A percentile compares a stretch with the other conserved stretches of the same genome.
Evolutionary conservation across 2,797 vertebrate species (phyloP).

Genomic region (Cygnus olor): DNA sequence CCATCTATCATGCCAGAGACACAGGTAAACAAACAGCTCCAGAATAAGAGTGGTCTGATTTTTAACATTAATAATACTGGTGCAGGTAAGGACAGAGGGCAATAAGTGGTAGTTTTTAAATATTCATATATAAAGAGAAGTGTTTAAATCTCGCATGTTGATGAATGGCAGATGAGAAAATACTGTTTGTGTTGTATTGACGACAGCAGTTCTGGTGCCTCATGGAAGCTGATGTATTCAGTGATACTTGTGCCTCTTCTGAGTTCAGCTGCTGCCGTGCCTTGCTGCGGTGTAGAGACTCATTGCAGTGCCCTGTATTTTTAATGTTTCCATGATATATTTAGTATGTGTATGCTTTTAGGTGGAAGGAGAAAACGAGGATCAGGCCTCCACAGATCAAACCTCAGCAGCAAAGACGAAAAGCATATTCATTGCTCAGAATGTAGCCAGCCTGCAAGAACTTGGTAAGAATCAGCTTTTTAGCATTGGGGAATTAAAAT

Average conservation of each 20-base stretch:
- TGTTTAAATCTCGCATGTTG: not conserved
- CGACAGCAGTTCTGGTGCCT: not conserved
- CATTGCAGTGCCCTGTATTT: rapidly evolving
- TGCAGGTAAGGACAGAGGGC: not conserved
- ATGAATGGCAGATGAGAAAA: not conserved
- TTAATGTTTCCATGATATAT: not conserved
- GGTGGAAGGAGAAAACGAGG: conserved; percentile 91
- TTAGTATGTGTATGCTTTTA: conserved; percentile 50
- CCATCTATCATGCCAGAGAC: conserved; percentile 81
- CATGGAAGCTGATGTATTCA: rapidly evolving
- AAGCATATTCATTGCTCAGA: conserved; percentile 97
- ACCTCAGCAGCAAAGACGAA: conserved; percentile 92
- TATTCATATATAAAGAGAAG: rapidly evolving
- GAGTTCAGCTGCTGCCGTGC: not conserved
- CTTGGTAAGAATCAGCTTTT: conserved; percentile 84
- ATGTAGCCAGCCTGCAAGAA: conserved; percentile 97
- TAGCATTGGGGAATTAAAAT: not conserved
- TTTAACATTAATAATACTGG: not conserved
- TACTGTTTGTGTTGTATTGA: not conserved
- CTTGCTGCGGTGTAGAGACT: not conserved
- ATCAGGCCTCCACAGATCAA: conserved; percentile 89
- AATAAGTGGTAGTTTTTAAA: not conserved
- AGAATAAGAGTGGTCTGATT: not conserved
- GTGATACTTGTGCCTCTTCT: not conserved
- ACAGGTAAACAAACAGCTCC: conserved; percentile 74